Evolutionary conservation across 2,113 vertebrate genomes (phyloP), one percentile per base, ranked within the genome.

Genomic region (Sander vitreus): DNA sequence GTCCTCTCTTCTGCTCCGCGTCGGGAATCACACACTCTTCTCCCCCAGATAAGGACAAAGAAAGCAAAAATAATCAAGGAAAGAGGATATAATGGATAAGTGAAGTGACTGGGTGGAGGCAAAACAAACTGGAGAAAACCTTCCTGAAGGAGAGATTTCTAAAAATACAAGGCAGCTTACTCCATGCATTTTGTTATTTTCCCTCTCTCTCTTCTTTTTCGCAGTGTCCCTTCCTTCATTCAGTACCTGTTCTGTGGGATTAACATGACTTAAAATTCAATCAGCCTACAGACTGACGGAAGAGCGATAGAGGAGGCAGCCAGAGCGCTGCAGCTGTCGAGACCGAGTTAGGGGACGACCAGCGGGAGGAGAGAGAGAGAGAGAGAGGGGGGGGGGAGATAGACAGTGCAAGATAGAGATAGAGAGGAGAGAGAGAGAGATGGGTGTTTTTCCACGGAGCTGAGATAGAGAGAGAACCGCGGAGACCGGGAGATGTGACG

Each of bases 211-310:
- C 71, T 70, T 73, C 83, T 76, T 80, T 66, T 77, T 62, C 70
- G 70, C 69, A n/a, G 47, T 64, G 81, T 80, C 80, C 77, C 78
- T 70, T 91, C 87, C 82, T 90, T 90, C 91, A 90, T 94, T 91
- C 92, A 88, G 87, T 93, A 94, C 93, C 93, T 94, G 93, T 91
- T 91, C 87, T 82, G 78, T 70, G 88, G 93, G 93, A 94, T 94
- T 94, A 94, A 89, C 91, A 92, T 87, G 93, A 93, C 92, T 94
- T 94, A 94, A 94, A 93, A 92, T 93, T 93, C 92, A 94, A 94
- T 93, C 93, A 93, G 91, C 88, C 88, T 70, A 74, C 90, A 90
- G 92, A 78, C 92, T 85, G 92, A 87, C 79, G 51, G 88, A 91
- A 77, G 84, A 89, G 89, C 84, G 89, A 91, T 81, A 90, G 90